phyloP scores from a whole-genome alignment of 2,888 invertebrate species.

The Toxonevra muliebris region DNA sequence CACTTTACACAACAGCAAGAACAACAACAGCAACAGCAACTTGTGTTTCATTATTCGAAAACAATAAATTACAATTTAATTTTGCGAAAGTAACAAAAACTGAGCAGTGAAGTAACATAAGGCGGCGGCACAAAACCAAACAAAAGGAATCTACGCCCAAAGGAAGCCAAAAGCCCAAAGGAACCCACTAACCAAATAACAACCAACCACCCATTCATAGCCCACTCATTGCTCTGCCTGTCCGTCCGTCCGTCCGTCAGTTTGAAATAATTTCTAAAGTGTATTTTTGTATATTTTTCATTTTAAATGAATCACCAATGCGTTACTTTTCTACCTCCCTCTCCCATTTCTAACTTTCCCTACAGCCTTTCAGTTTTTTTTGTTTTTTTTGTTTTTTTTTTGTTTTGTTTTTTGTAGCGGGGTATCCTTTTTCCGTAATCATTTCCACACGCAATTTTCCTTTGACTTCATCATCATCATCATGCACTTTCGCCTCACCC shows the following conservation, averaged over 20 bases:
- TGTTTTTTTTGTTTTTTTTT: background rate
- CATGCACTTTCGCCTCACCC: conserved; percentile 14
- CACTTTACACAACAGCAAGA: background rate
- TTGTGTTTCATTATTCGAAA: conserved; percentile 12
- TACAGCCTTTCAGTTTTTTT: background rate
- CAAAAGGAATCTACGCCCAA: no score
- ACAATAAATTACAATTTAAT: conserved; percentile 31
- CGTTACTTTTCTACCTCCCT: conserved; percentile 16
- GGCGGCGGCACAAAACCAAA: background rate
- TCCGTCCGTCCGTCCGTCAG: background rate
- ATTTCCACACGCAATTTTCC: conserved; percentile 37
- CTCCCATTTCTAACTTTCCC: background rate
- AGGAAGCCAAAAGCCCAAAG: background rate
- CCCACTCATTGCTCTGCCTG: background rate
- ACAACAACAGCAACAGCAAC: background rate
- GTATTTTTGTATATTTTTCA: conserved; percentile 36
- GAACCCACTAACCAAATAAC: background rate
- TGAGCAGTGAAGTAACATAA: background rate
- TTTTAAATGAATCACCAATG: conserved; percentile 25
- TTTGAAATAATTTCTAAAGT: conserved; percentile 24
- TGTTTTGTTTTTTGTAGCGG: background rate
- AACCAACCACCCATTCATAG: background rate
- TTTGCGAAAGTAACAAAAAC: conserved; percentile 6
- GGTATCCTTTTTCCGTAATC: conserved; percentile 30
- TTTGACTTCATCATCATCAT: conserved; percentile 31